These are phyloP conservation scores for Empidonax alnorum DNA, from an alignment of 2,113 vertebrate species.

Conservation along the genomic window DNA sequence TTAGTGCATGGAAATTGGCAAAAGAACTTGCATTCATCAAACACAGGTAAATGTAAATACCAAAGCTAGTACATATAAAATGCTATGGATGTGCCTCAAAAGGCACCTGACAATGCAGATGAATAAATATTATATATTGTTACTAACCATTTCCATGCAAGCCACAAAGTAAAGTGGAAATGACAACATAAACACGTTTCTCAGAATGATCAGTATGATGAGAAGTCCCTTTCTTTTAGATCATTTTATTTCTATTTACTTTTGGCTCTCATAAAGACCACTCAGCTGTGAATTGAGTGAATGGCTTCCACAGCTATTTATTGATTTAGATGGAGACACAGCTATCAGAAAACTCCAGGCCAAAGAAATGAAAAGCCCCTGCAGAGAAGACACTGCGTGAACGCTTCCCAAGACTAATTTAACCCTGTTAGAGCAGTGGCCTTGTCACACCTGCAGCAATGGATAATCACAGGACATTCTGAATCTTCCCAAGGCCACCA, in stretches of 20 bases:
- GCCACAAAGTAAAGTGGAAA: neutral
- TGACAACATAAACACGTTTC: neutral
- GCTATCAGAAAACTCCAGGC: neutral
- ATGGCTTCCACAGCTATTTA: neutral
- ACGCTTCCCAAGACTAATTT: neutral
- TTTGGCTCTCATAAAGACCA: neutral
- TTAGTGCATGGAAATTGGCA: neutral
- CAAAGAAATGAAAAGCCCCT: neutral
- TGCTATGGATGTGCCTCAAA: neutral
- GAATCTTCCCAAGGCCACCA: neutral
- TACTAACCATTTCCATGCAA: neutral
- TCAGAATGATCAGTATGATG: neutral
- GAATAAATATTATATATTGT: neutral
- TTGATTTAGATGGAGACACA: neutral
- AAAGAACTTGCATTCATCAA: neutral
- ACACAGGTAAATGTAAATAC: neutral
- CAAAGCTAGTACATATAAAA: neutral
- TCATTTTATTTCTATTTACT: neutral
- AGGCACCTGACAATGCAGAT: neutral
- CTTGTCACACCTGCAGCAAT: neutral
- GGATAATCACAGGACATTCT: neutral
- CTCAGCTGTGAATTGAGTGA: neutral
- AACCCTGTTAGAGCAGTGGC: neutral
- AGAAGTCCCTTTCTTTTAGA: neutral
- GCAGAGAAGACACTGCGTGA: neutral